Percentiles rank a stretch among this genome's conserved stretches.
phyloP scores from a whole-genome alignment of 2,888 invertebrate genomes.

The Lochmaea capreae region DNA sequence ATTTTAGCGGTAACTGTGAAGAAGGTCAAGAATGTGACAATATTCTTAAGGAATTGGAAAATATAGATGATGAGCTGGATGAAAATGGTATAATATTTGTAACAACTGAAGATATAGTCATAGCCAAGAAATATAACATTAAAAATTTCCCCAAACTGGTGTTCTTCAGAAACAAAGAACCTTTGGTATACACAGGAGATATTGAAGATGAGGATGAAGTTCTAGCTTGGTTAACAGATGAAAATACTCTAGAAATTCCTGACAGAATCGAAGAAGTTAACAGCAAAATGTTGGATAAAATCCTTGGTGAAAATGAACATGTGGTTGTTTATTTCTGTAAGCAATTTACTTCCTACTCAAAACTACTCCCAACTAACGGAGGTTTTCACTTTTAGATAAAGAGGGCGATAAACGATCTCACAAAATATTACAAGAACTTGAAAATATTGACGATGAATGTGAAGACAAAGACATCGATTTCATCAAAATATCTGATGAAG shows the following conservation, averaged over 20 bases:
- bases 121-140: conserved; percentile 88
- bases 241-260: conserved; percentile 89
- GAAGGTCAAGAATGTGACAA: conserved; percentile 89
- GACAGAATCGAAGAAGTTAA: conserved; percentile 95
- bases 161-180: conserved; percentile 93
- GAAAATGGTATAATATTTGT: conserved; percentile 94
- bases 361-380: conserved; percentile 48
- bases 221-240: conserved; percentile 90
- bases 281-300: conserved; percentile 88
- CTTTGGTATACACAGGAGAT: conserved; percentile 84
- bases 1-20: conserved; percentile 90
- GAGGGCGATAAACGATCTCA: conserved; percentile 91
- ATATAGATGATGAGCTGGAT: conserved; percentile 93
- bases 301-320: conserved; percentile 87
- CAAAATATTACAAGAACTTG: conserved; percentile 87
- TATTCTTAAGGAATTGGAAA: conserved; percentile 87
- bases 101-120: conserved; percentile 84
- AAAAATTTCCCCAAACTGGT: conserved; percentile 87
- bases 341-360: conserved; percentile 55
- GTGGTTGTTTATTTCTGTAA: conserved; percentile 94
- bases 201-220: conserved; percentile 93
- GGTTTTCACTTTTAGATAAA: conserved; percentile 72
- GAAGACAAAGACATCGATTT: conserved; percentile 93
- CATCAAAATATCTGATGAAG: conserved; percentile 90
- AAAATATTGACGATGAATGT: conserved; percentile 93